Percentiles rank a stretch among this genome's conserved stretches.
Evolutionary conservation across 1,140 invertebrate genomes (phyloP).

Genomic region (Papilio machaon): DNA sequence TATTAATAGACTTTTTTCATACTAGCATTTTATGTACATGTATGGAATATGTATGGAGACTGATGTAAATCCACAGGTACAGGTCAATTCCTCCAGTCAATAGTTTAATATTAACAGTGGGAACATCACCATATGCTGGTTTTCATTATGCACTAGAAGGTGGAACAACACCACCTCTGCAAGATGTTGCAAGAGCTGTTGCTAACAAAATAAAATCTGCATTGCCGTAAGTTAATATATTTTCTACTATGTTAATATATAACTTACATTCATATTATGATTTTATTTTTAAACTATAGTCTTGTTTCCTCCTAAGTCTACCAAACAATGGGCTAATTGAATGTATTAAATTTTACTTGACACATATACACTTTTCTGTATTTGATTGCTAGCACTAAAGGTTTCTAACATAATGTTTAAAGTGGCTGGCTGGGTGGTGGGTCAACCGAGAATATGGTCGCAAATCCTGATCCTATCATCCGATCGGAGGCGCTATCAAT

Average conservation of each 20-base stretch:
- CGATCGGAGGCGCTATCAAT: slow-evolving; percentile 86
- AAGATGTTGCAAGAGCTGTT: slow-evolving; percentile 94
- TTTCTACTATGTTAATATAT: background rate
- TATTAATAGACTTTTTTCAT: background rate
- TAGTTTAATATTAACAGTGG: slow-evolving; percentile 90
- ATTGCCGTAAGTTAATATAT: slow-evolving; percentile 86
- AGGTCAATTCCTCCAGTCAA: slow-evolving; percentile 89
- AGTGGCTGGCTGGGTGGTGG: slow-evolving; percentile 84
- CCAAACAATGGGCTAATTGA: no score
- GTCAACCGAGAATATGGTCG: slow-evolving; percentile 74
- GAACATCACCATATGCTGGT: slow-evolving; percentile 91
- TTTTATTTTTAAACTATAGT: no score
- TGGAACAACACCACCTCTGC: slow-evolving; percentile 86
- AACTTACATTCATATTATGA: no score
- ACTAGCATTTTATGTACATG: slow-evolving; percentile 40
- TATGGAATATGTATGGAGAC: no score
- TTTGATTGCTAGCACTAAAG: background rate
- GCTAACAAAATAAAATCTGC: slow-evolving; percentile 94
- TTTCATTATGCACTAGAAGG: slow-evolving; percentile 96
- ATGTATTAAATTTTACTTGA: no score
- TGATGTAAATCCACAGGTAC: slow-evolving; percentile 77
- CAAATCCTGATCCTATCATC: slow-evolving; percentile 75
- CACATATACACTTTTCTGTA: no score
- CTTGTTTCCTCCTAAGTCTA: no score
- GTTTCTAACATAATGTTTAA: slow-evolving; percentile 34